phyloP scores from a whole-genome alignment of 1,140 invertebrate species.

The Oscheius sp. region DNA sequence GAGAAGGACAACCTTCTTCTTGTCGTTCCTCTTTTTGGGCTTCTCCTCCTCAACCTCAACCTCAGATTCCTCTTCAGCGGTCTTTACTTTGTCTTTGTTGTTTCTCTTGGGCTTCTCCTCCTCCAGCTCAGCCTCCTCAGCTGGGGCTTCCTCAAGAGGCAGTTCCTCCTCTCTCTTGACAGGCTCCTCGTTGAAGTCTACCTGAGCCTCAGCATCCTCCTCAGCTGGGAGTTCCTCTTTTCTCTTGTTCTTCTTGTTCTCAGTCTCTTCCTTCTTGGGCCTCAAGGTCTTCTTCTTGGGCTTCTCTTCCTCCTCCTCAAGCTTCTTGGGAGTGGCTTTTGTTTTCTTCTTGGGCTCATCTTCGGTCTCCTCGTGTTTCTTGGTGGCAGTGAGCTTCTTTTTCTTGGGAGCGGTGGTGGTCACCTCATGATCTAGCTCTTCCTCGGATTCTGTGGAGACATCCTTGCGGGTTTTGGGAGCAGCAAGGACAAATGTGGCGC shows the following conservation, averaged over 20 bases:
- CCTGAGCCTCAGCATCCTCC: background rate
- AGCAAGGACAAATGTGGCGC: background rate
- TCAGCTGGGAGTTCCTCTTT: background rate
- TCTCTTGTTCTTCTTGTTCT: slow-evolving; percentile 10
- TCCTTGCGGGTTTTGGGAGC: background rate
- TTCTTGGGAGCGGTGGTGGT: background rate
- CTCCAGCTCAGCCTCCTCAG: background rate
- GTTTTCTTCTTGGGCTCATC: background rate
- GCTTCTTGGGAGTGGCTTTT: background rate
- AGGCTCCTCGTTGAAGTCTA: background rate
- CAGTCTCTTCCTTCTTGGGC: background rate
- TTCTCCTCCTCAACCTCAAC: background rate
- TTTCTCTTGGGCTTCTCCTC: background rate
- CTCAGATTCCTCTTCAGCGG: background rate
- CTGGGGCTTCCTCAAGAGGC: background rate
- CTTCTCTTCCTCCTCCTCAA: background rate
- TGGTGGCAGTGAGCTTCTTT: background rate
- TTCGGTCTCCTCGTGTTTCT: background rate
- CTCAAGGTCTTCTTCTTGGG: slow-evolving; percentile 6
- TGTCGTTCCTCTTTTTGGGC: background rate
- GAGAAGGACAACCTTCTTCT: background rate
- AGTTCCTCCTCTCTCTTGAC: background rate
- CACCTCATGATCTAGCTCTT: background rate
- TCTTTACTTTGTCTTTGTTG: background rate
- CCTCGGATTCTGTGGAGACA: background rate